Evolutionary conservation across 2,113 vertebrate species (phyloP).

Genomic region (Uropsilus gracilis): DNA sequence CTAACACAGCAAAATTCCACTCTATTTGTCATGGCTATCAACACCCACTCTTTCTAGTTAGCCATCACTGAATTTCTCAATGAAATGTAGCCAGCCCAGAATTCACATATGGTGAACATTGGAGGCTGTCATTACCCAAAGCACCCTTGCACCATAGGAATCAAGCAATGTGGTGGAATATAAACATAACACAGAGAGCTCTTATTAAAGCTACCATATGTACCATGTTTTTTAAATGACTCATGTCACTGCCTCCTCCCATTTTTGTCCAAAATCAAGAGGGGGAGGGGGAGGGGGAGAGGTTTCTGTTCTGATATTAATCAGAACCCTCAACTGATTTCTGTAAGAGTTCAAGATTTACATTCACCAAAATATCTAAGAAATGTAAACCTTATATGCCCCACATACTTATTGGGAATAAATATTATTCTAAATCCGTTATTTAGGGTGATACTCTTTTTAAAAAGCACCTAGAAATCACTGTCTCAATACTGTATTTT

Average conservation of each 20-base stretch:
- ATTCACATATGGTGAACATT: background rate
- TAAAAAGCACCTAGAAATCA: background rate
- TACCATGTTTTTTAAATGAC: background rate
- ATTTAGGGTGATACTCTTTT: background rate
- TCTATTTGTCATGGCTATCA: background rate
- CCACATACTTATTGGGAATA: background rate
- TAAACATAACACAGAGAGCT: background rate
- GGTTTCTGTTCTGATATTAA: background rate
- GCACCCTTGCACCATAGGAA: too few relatives aligned
- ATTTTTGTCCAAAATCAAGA: background rate
- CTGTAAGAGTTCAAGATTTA: background rate
- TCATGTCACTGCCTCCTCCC: background rate
- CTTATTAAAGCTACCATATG: background rate
- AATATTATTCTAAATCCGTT: constrained; percentile 23
- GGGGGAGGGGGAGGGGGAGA: background rate
- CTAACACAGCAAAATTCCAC: background rate
- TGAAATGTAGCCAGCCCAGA: background rate
- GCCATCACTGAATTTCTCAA: background rate
- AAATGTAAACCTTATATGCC: background rate
- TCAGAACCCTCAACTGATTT: background rate
- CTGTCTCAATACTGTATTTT: background rate
- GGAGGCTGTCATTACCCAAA: background rate
- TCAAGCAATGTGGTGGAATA: background rate
- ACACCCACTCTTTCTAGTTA: background rate
- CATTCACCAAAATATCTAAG: background rate